Conservation (phyloP, 1,140 invertebrate genomes). For the Drepana arcuata region DNA sequence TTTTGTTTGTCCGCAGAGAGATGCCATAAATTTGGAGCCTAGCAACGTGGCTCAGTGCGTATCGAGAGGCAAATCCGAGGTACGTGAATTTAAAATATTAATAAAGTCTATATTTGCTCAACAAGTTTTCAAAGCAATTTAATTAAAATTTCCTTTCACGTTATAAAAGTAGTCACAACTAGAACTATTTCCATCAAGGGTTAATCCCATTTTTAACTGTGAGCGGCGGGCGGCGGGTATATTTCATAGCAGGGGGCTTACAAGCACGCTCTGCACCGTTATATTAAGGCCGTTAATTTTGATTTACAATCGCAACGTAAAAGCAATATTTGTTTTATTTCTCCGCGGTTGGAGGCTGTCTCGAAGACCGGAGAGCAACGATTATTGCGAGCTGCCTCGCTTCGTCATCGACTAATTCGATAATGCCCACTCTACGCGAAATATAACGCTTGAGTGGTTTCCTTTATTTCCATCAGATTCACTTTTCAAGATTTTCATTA, state of each 20-base stretch:
- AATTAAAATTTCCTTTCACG: conserved; percentile 39
- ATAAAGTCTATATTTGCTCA: neutral
- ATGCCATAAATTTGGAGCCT: conserved; percentile 82
- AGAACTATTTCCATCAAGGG: conserved; percentile 67
- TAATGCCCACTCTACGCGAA: conserved; percentile 39
- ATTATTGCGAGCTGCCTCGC: conserved; percentile 32
- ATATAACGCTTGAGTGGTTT: conserved; percentile 38
- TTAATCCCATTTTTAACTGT: conserved; percentile 69
- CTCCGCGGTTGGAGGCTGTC: conserved; percentile 39
- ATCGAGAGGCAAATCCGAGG: conserved; percentile 89
- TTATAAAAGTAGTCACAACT: conserved; percentile 45
- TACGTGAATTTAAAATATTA: conserved; percentile 52
- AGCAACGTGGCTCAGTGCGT: conserved; percentile 84
- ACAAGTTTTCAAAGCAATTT: too few species aligned
- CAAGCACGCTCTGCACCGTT: conserved; percentile 48
- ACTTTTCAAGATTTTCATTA: too few species aligned
- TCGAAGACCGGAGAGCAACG: conserved; percentile 40
- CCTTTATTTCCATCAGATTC: conserved; percentile 32
- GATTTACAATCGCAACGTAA: conserved; percentile 67
- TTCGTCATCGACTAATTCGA: conserved; percentile 53
- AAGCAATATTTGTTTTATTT: conserved; percentile 71
- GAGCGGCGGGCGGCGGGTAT: conserved; percentile 58
- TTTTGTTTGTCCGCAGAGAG: conserved; percentile 76
- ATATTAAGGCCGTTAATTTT: conserved; percentile 72
- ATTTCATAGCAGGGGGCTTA: conserved; percentile 68